These are phyloP conservation scores for Crenichthys baileyi DNA, from an alignment of 2,797 vertebrate species.

Conservation along the genomic window DNA sequence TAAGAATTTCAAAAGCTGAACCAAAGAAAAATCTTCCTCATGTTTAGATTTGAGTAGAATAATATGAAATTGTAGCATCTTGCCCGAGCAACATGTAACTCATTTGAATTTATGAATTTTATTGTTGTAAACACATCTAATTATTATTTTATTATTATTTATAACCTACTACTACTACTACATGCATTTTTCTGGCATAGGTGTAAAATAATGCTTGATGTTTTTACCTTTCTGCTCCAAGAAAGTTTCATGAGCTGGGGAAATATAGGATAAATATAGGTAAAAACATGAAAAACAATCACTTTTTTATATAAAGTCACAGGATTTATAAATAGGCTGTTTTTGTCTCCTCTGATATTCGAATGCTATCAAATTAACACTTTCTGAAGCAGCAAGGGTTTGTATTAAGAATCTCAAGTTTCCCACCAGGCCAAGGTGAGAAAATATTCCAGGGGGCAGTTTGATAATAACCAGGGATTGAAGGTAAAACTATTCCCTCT, in stretches of 20 bases:
- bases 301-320: slow-evolving; percentile 45
- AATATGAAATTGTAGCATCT: neutral
- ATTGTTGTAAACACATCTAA: neutral
- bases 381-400: slow-evolving; percentile 63
- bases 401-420: slow-evolving; percentile 72
- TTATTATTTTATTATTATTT: neutral
- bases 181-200: neutral
- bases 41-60: neutral
- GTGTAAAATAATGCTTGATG: neutral
- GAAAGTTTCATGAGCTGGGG: neutral
- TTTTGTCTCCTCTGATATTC: slow-evolving; percentile 41
- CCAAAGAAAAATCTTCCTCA: neutral
- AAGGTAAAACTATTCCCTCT: slow-evolving; percentile 68
- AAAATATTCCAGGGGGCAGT: slow-evolving; percentile 78
- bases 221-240: neutral
- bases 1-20: neutral
- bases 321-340: slow-evolving; percentile 66
- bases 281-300: too few species aligned
- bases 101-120: neutral
- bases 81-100: too few species aligned
- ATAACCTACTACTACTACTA: too few species aligned
- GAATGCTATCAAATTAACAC: slow-evolving; percentile 81
- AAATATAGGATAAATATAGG: neutral
- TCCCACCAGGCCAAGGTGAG: slow-evolving; percentile 75
- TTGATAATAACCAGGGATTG: slow-evolving; percentile 65